phyloP scores from a whole-genome alignment of 1,140 invertebrate species.

The Cryptotermes secundus region DNA sequence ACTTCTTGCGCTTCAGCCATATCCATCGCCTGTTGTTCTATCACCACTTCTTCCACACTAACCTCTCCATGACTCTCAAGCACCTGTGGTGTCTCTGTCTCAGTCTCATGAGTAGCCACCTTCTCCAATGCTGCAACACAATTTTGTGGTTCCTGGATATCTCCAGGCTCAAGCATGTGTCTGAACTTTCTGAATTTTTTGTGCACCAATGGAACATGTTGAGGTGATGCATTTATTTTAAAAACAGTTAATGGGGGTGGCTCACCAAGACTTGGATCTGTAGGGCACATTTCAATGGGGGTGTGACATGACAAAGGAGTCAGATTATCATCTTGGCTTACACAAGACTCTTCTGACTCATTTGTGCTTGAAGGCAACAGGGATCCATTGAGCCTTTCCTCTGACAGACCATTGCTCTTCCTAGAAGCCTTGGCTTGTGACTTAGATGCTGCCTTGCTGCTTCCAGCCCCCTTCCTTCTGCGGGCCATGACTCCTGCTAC shows the following conservation, averaged over 20 bases:
- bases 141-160: not conserved
- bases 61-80: not conserved
- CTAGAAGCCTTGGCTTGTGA: not conserved
- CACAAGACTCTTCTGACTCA: conserved; percentile 18
- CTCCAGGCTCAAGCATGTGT: not conserved
- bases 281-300: conserved; percentile 25
- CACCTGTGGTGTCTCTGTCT: not conserved
- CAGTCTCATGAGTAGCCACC: not conserved
- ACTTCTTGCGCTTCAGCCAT: conserved; percentile 25
- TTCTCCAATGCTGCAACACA: not conserved
- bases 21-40: not conserved
- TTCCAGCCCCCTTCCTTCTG: conserved; percentile 32
- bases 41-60: not conserved
- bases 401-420: conserved; percentile 21
- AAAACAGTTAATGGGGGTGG: conserved; percentile 18
- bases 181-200: conserved; percentile 28
- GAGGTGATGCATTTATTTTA: not conserved
- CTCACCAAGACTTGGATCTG: conserved; percentile 23
- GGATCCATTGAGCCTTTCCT: conserved; percentile 16
- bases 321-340: conserved; percentile 16
- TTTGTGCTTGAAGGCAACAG: not conserved
- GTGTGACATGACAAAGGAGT: conserved; percentile 23
- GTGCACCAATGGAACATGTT: conserved; percentile 1
- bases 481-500: conserved; percentile 26
- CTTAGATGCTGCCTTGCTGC: conserved; percentile 28